Evolutionary conservation across 1,140 invertebrate genomes (phyloP), one percentile per base, ranked within the genome.

Genomic region (Heliconius hewitsoni): DNA sequence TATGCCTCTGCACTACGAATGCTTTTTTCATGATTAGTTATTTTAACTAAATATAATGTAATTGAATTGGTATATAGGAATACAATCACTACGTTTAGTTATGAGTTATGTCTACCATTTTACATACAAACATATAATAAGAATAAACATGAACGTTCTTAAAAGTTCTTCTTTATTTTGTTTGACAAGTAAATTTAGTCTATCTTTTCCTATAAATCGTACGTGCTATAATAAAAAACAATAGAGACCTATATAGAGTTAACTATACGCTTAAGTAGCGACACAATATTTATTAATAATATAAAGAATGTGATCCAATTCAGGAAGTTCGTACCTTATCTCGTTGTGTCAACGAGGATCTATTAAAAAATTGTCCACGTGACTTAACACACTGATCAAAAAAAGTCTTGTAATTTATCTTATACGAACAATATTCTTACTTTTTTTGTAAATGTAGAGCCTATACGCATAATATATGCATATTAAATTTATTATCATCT

Each of bases 261-360:
- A 66, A 71, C 3, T 71, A 37, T 37, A 39, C 5, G 19, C 71
- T 9, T 37, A 71, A 39, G 71, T 39, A 71, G 13, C 3, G 3
- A 30, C 23, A 66, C 3, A 27, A 66, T 66, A 66, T 39, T 71
- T 37, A 71, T 71, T 71, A 37, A 27, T 66, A 74, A 74, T 74
- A 74, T 42, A 70, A 19, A 18, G 60, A 74, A 79, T 60, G 71
- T 55, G 23, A 27, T 11, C 60, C 60, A 66, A 66, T 76, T 57
- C 78, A 80, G 78, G 78, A 80, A 80, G 78, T 80, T 76, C 27
- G 23, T 71, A 50, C 50, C 16, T 79, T 80, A 80, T 80, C 78
- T 13, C 70, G 74, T 30, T 72, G 57, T 80, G 70, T 80, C 78
- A 76, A 80, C 78, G 75, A 79, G 78, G 78, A 80, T 80, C 78